These are phyloP conservation scores for Corella eumyota DNA, from an alignment of 23 tunicate species.

Conservation along the genomic window DNA sequence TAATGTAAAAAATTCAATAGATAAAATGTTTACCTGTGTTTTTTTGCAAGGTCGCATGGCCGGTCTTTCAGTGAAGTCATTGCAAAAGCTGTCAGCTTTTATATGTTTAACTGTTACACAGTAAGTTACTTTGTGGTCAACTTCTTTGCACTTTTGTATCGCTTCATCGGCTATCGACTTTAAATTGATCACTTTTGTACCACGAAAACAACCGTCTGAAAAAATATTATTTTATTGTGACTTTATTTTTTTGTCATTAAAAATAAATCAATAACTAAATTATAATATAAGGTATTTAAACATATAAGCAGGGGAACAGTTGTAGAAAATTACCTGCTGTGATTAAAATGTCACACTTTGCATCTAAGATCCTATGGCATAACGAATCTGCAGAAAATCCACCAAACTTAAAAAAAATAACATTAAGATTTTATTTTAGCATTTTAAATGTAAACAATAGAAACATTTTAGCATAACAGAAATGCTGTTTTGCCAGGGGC, in stretches of 20 bases:
- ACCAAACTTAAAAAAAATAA: slow-evolving; percentile 42
- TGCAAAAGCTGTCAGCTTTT: slow-evolving; percentile 34
- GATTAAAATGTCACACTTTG: slow-evolving; percentile 59
- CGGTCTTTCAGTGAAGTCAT: slow-evolving; percentile 64
- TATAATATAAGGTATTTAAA: not conserved
- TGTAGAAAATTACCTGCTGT: slow-evolving; percentile 47
- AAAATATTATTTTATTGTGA: not conserved
- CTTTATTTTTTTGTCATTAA: not conserved
- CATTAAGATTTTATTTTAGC: no score
- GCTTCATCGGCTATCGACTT: slow-evolving; percentile 87
- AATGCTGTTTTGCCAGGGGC: not conserved
- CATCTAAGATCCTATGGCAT: slow-evolving; percentile 71
- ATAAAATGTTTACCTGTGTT: slow-evolving; percentile 3
- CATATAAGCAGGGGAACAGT: no score
- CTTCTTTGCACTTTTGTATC: slow-evolving; percentile 23
- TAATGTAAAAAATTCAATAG: no score
- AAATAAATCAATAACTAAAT: no score
- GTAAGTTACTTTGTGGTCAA: slow-evolving; percentile 31
- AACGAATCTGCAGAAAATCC: slow-evolving; percentile 95
- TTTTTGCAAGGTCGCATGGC: slow-evolving; percentile 41
- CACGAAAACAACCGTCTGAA: slow-evolving; percentile 70
- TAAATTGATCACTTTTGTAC: slow-evolving; percentile 59
- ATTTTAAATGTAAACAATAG: no score
- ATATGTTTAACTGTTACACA: slow-evolving; percentile 72
- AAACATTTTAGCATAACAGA: no score